Evolutionary conservation across 2,888 invertebrate species (phyloP), one percentile per base, ranked within the genome.

Genomic region (Linnaemya vulpina): DNA sequence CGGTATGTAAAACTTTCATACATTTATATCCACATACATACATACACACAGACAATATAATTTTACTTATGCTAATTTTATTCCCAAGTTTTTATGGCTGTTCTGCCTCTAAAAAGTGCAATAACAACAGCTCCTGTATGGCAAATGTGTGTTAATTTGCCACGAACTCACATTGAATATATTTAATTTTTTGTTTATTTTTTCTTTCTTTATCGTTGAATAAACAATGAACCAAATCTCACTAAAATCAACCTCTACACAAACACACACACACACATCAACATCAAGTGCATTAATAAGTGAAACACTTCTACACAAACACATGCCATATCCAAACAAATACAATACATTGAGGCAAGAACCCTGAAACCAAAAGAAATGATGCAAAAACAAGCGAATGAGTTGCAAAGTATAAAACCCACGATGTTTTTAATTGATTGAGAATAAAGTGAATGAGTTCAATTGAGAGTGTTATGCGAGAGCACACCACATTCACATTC

Each of bases 121-220:
- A 62, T 43, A 71, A 20, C 20, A 40, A 63, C 22, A 74, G 73
- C 74, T 63, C 76, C 81, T 65, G 49, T 70, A 77, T 74, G 77
- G 70, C 74, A 82, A 85, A 85, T 82, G 70, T 82, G 85, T 79
- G 78, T 82, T 82, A 82, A 85, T 85, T 82, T 79, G 75, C 82
- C 85, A 75, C 75, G 60, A 85, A 75, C 78, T 85, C 78, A 74
- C 81, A 85, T 82, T 85, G 82, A 85, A 85, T 84, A 78, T 81
- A 84, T 81, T 82, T 70, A 63, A 73, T 74, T 81, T 62, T 83
- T 55, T 75, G 38, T 40, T 11, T n/a, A n/a, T n/a, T 7, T n/a
- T 75, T 71, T 68, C 13, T 62, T 71, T 81, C 67, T 62, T 49
- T 73, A 70, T 62, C 46, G 68, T 78, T 85, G 82, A 78, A 85